Conservation (phyloP, 2,888 invertebrate genomes). For the Hetaerina titia region DNA sequence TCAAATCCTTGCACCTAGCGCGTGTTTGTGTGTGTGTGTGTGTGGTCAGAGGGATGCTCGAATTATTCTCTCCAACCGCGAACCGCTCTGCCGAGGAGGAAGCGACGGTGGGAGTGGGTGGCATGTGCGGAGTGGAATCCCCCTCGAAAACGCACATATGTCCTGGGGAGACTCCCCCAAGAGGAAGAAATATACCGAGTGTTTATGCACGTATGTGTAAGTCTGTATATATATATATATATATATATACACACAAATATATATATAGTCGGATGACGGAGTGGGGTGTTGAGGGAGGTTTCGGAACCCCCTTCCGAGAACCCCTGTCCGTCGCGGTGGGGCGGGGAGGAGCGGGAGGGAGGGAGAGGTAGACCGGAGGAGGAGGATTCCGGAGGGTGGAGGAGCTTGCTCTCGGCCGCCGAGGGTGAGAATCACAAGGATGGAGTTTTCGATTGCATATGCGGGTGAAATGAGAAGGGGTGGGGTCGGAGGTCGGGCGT, state of each 20-base stretch:
- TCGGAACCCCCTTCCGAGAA: background rate
- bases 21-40: too few species aligned
- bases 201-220: background rate
- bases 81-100: too few species aligned
- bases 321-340: background rate
- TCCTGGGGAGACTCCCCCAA: background rate
- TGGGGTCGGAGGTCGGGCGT: background rate
- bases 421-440: background rate
- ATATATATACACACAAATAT: too few species aligned
- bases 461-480: slow-evolving; percentile 13
- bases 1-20: too few species aligned
- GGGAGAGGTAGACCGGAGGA: background rate
- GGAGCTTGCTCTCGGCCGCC: too few species aligned
- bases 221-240: too few species aligned
- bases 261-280: too few species aligned
- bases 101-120: too few species aligned
- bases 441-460: slow-evolving; percentile 34
- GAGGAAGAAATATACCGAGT: background rate
- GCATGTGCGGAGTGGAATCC: background rate
- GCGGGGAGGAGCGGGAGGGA: background rate
- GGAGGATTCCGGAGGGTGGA: too few species aligned
- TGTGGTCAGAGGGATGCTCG: background rate
- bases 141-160: background rate
- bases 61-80: background rate
- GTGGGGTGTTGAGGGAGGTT: background rate